Base-by-base conservation (phyloP, 2,797 vertebrate species). In the Cottoperca gobio region DNA sequence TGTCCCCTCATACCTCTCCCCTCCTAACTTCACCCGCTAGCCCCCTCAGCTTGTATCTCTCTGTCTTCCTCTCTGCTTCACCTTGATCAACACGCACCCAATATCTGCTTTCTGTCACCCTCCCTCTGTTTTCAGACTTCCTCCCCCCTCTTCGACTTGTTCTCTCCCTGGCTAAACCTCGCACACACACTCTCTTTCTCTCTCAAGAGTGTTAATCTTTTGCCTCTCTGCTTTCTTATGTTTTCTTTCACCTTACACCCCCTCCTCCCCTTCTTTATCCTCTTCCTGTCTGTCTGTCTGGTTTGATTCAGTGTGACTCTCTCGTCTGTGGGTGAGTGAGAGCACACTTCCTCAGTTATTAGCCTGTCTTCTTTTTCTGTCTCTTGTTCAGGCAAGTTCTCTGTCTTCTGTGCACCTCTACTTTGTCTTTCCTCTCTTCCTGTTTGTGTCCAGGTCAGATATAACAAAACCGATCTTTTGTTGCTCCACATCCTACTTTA, bases 1-100 rank as follows among this genome's bases (percentile, higher is more conserved):
- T 73, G 73, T 68, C 69, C 66, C 91, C 71, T 92, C 90, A 88
- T 91, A 48, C 84, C 82, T 84, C 76, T 23, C 70, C 39, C 40
- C 55, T 76, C 72, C 76, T 48, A 11, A 54, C 67, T 19, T 76
- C 45, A 17, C 58, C 72, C 49, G 13, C 46, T 35, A 16, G 11
- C 24, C 74, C 49, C 49, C 62, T 63, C 75, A 49, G 79, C 64
- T 39, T 50, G 54, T 33, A 45, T 24, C 57, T 43, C 59, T 61
- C 33, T 45, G 14, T 60, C 35, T 17, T 42, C 52, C 33, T 37
- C 2, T 58, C 49, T 74, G 48, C 67, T 66, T 57, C 19, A 43
- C 46, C 62, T 71, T 52, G 28, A 53, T 58, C 66, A 59, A 42
- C 40, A 49, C 50, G 64, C 24, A 39, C 53, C 14, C 45, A 7